Base-by-base conservation (phyloP, 2,797 vertebrate genomes). In the Streptopelia turtur region DNA sequence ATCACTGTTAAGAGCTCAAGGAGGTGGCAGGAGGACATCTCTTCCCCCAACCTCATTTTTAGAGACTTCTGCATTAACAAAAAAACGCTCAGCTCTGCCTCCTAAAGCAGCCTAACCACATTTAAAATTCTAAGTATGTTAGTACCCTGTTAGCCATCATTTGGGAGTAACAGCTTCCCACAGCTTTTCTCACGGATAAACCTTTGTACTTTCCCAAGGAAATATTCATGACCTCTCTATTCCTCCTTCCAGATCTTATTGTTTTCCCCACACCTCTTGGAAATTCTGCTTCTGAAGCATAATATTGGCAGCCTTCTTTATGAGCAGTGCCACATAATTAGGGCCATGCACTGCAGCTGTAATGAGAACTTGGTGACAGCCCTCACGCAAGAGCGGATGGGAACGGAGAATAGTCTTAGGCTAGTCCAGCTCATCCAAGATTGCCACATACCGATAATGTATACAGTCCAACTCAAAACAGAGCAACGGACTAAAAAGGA, bases 341-440 rank as follows among this genome's bases (percentile, higher is more conserved):
- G 37, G 41, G n/a, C 17, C 8, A 5, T 1, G 5, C 28, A 35
- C 6, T 43, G 13, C 14, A 53, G 50, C 28, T 39, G 28, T 31
- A 81, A 76, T 5, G 31, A 28, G 35, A 43, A 28, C 12, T 27
- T 5, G 49, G n/a, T 4, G 14, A 66, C 33, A 75, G 49, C 27
- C 27, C 63, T 22, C 8, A 31, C 3, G 0, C 22, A 50, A 70
- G 35, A 93, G 18, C 17, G 64, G 50, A 75, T 5, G 21, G 56
- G 33, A 84, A 85, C 4, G 17, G 56, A 65, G 37, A 81, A 74
- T 2, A 68, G 66, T 55, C 50, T 63, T 37, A 64, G 52, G 76
- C 83, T 9, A 53, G 78, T 64, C 83, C 90, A 90, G 24, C 56
- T 84, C 76, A 87, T 21, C 89, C 76, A 65, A 93, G 72, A 80